Evolutionary conservation across 2,113 vertebrate genomes (phyloP), one percentile per base, ranked within the genome.

Genomic region (Delphinus delphis): DNA sequence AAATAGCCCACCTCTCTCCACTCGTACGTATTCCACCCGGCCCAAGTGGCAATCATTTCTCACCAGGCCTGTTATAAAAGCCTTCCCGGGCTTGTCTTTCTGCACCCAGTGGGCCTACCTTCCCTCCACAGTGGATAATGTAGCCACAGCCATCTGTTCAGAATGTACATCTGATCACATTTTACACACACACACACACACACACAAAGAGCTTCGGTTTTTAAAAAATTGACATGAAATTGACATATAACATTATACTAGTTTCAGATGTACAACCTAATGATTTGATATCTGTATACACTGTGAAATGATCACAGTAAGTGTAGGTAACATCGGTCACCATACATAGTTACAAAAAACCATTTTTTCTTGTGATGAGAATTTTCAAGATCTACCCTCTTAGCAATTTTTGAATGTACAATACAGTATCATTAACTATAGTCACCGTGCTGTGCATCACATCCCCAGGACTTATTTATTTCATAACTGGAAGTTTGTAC

Each of bases 21-120:
- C 10, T 23, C 23, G 1, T 12, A 28, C 0, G 2, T 7, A 25
- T 5, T 8, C 7, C 28, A n/a, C 9, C 60, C 21, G 21, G 36
- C 10, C 91, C 47, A 14, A 31, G 38, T 2, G n/a, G 84, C 38
- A 13, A 6, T 31, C 6, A 15, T 6, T 23, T 81, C 65, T 81
- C 13, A 1, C 53, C 33, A 25, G 13, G n/a, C 25, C 36, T 4
- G 20, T 50, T 38, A 13, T 10, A 81, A 71, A 53, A 33, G 9
- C 33, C 20, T 88, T 88, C 53, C 12, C 33, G 15, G 12, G 3
- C 38, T 36, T 60, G 33, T 28, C 74, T 81, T 44, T 36, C 53
- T 81, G 65, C 17, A 13, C 11, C 58, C 5, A 33, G 17, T 12
- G 1, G 31, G 15, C 53, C 38, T 80, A 50, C 28, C 15, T 14